phyloP scores from a whole-genome alignment of 2,888 invertebrate species.

The Drosophila cracens region DNA sequence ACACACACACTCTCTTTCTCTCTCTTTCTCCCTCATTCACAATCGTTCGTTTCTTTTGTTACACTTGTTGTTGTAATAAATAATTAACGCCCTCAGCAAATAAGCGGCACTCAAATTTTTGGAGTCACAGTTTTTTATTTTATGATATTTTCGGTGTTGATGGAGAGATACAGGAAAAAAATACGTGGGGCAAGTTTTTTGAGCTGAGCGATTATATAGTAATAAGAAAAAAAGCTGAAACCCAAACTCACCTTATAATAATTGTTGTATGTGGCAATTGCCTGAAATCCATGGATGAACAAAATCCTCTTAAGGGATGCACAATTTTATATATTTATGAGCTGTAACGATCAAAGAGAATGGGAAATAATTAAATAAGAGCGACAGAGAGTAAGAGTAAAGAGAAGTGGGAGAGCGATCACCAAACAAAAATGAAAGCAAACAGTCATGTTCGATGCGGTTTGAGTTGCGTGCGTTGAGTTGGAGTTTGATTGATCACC shows the following conservation, averaged over 20 bases:
- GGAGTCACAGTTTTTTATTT: conserved; percentile 1
- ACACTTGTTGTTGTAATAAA: conserved; percentile 26
- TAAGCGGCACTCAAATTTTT: conserved; percentile 7
- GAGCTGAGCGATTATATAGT: neutral
- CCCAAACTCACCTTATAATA: conserved; percentile 39
- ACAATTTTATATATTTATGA: conserved; percentile 24
- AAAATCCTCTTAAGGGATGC: conserved; percentile 14
- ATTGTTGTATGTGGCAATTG: conserved; percentile 38
- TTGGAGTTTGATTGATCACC: conserved; percentile 47
- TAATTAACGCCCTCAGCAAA: conserved; percentile 34
- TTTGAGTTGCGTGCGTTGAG: conserved; percentile 40
- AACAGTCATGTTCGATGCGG: conserved; percentile 19
- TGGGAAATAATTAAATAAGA: conserved; percentile 5
- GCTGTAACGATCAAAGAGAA: conserved; percentile 38
- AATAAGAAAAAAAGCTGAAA: neutral
- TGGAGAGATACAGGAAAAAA: neutral
- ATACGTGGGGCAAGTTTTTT: neutral
- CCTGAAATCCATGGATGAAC: conserved; percentile 42
- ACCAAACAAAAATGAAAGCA: neutral
- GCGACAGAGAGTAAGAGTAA: neutral
- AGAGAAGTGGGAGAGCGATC: conserved; percentile 3
- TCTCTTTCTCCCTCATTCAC: neutral
- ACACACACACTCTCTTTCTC: neutral
- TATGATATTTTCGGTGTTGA: neutral
- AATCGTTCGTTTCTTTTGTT: conserved; percentile 11